Percentiles rank a stretch among this genome's conserved stretches.
Evolutionary conservation across 2,797 vertebrate genomes (phyloP).

Genomic region (Muraenolepis orangiensis): DNA sequence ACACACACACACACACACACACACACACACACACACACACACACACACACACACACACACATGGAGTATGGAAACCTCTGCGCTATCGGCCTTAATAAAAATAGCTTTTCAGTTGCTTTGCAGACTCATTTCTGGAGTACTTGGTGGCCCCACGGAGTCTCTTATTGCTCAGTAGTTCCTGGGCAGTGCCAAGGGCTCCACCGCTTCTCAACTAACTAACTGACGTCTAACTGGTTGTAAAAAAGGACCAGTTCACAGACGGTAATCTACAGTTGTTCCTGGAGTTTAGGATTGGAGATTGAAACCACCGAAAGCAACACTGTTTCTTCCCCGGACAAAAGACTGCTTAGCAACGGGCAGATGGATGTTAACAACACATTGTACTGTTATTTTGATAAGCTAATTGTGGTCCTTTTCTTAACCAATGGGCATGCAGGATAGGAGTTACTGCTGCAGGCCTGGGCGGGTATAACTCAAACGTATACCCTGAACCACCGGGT

Average conservation of each 20-base stretch:
- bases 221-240: too few relatives aligned
- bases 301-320: background rate
- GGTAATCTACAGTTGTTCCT: background rate
- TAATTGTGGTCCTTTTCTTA: background rate
- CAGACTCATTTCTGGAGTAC: background rate
- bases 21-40: too few relatives aligned
- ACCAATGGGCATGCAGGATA: background rate
- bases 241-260: background rate
- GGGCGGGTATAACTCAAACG: background rate
- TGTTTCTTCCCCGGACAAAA: background rate
- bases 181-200: background rate
- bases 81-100: background rate
- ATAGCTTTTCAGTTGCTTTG: background rate
- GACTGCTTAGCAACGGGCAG: background rate
- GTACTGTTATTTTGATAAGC: background rate
- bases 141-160: background rate
- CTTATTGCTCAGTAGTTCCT: background rate
- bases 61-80: background rate
- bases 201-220: background rate
- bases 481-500: background rate
- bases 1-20: too few relatives aligned
- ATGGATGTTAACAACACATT: background rate
- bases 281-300: background rate
- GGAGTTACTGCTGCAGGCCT: background rate
- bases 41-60: too few relatives aligned